These are phyloP conservation scores for Petrocephalus microphthalmus DNA, from an alignment of 2,113 vertebrate genomes.

Conservation along the genomic window DNA sequence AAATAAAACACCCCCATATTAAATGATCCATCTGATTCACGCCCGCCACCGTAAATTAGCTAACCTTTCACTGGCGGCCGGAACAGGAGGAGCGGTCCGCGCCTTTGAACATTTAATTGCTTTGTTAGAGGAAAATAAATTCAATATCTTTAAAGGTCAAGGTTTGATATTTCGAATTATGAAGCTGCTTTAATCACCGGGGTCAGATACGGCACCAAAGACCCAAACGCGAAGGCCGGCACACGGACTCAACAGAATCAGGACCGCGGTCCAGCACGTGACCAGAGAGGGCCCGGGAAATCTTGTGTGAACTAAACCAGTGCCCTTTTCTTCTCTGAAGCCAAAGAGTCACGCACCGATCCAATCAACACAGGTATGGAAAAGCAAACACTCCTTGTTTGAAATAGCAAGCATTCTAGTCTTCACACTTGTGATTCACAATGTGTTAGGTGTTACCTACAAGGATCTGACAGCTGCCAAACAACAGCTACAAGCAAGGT, in stretches of 20 bases:
- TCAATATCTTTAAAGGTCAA: conserved; percentile 36
- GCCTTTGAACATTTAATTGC: conserved; percentile 34
- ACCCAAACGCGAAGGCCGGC: background rate
- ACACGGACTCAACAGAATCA: background rate
- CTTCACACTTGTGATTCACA: background rate
- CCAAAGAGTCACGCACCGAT: background rate
- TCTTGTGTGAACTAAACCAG: background rate
- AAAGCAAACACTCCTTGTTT: background rate
- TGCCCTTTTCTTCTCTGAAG: background rate
- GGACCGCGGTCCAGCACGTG: background rate
- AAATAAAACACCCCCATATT: conserved; percentile 16
- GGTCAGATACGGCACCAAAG: conserved; percentile 24
- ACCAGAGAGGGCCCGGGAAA: background rate
- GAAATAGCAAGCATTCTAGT: background rate
- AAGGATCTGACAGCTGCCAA: background rate
- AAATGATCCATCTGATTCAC: conserved; percentile 5
- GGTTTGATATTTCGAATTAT: conserved; percentile 35
- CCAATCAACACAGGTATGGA: background rate
- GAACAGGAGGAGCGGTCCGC: conserved; percentile 9
- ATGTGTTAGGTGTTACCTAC: background rate
- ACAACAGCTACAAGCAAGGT: background rate
- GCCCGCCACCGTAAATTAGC: conserved; percentile 15
- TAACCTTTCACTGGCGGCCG: conserved; percentile 20
- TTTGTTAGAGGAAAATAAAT: conserved; percentile 30
- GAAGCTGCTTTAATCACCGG: conserved; percentile 33